These are phyloP conservation scores for Blomia tropicalis DNA, from an alignment of 2,888 invertebrate genomes.

Conservation along the genomic window DNA sequence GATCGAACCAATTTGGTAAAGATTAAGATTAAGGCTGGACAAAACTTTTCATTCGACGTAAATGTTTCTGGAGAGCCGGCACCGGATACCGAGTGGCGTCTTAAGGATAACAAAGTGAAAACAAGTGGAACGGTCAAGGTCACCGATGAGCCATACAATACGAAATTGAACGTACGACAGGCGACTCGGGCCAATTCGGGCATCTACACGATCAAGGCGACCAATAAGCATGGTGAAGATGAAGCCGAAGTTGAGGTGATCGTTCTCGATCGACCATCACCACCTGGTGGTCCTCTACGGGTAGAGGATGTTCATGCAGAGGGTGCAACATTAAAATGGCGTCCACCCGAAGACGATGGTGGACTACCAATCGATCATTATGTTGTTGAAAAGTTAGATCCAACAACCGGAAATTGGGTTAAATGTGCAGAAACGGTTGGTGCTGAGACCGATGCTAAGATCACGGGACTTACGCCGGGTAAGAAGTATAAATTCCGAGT, in stretches of 20 bases:
- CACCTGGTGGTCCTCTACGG: slow-evolving; percentile 76
- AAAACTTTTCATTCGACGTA: slow-evolving; percentile 82
- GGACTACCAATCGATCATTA: slow-evolving; percentile 87
- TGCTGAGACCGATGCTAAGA: slow-evolving; percentile 77
- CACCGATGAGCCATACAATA: slow-evolving; percentile 72
- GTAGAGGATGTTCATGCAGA: slow-evolving; percentile 66
- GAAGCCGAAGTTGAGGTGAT: slow-evolving; percentile 67
- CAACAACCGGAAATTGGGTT: slow-evolving; percentile 54
- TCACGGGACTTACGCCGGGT: slow-evolving; percentile 40
- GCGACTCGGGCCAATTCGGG: slow-evolving; percentile 69
- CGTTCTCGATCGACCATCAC: slow-evolving; percentile 64
- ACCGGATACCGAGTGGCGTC: slow-evolving; percentile 73
- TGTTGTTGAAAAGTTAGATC: slow-evolving; percentile 66
- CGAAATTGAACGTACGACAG: slow-evolving; percentile 61
- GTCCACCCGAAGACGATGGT: slow-evolving; percentile 82
- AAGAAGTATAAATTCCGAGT: slow-evolving; percentile 44
- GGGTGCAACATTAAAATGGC: slow-evolving; percentile 79
- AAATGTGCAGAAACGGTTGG: slow-evolving; percentile 82
- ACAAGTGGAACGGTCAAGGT: slow-evolving; percentile 51
- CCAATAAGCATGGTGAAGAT: slow-evolving; percentile 68
- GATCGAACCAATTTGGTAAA: slow-evolving; percentile 73
- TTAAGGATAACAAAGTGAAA: slow-evolving; percentile 48
- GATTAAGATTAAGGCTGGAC: slow-evolving; percentile 81
- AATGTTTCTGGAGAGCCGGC: slow-evolving; percentile 85
- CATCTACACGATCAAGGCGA: slow-evolving; percentile 62